These are phyloP conservation scores for Orbicella faveolata DNA, from an alignment of 64 coral and sea anemone species.

Conservation along the genomic window DNA sequence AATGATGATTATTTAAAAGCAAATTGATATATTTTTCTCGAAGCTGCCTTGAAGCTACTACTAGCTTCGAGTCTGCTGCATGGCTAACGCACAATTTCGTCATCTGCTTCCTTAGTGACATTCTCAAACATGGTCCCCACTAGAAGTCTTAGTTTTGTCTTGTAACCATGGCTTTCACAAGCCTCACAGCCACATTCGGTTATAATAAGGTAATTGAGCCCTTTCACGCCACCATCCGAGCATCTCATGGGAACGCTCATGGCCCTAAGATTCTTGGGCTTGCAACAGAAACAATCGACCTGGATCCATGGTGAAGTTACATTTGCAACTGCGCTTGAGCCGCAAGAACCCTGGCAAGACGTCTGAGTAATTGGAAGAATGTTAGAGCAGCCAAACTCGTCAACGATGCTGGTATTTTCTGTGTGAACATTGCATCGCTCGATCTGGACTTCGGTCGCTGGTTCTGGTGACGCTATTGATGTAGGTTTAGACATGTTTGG, in stretches of 20 bases:
- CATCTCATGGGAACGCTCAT: conserved; percentile 16
- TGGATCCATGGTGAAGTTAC: conserved; percentile 3
- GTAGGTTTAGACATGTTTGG: neutral
- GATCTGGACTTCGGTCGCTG: neutral
- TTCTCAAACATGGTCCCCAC: neutral
- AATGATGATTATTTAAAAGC: no score
- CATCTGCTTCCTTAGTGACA: neutral
- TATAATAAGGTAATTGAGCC: conserved; percentile 15
- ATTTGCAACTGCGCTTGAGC: conserved; percentile 4
- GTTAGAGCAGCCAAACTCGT: conserved; percentile 15
- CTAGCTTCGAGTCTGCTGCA: no score
- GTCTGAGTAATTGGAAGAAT: conserved; percentile 10
- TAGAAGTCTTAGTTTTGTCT: neutral
- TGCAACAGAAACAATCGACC: conserved; percentile 24
- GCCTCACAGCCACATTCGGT: conserved; percentile 18
- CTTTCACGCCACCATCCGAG: neutral
- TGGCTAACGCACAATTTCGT: neutral
- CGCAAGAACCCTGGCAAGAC: conserved; percentile 34
- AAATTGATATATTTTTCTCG: no score
- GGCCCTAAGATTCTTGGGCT: conserved; percentile 13
- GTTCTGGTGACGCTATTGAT: neutral
- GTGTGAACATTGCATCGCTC: neutral
- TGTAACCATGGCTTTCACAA: neutral
- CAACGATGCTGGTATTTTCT: neutral
- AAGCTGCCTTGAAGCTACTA: no score